phyloP scores from a whole-genome alignment of 2,888 invertebrate genomes.

The Cordilura impudica region DNA sequence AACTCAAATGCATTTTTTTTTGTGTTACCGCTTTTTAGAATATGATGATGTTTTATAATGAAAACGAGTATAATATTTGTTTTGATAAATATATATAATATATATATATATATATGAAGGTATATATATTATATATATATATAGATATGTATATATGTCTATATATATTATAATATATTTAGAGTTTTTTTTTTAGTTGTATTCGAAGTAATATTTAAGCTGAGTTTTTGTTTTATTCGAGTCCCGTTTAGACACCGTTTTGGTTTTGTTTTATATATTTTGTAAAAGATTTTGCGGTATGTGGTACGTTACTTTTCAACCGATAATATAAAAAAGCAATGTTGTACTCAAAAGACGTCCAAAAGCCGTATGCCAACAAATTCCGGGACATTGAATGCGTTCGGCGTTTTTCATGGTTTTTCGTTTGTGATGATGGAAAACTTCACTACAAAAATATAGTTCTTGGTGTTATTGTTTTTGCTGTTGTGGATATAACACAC shows the following conservation, averaged over 20 bases:
- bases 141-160: slow-evolving; percentile 33
- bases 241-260: slow-evolving; percentile 55
- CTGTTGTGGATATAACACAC: slow-evolving; percentile 35
- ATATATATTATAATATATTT: slow-evolving; percentile 61
- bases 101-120: slow-evolving; percentile 45
- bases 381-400: slow-evolving; percentile 76
- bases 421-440: slow-evolving; percentile 63
- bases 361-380: slow-evolving; percentile 76
- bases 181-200: slow-evolving; percentile 43
- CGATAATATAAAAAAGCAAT: slow-evolving; percentile 76
- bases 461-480: slow-evolving; percentile 41
- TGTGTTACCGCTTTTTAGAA: slow-evolving; percentile 38
- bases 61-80: slow-evolving; percentile 38
- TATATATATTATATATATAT: slow-evolving; percentile 45
- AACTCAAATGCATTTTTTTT: slow-evolving; percentile 43
- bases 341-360: slow-evolving; percentile 77
- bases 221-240: slow-evolving; percentile 49
- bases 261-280: slow-evolving; percentile 32
- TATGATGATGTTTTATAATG: slow-evolving; percentile 50
- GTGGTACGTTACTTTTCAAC: slow-evolving; percentile 64
- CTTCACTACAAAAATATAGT: slow-evolving; percentile 56
- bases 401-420: slow-evolving; percentile 72
- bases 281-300: slow-evolving; percentile 63
- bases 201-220: slow-evolving; percentile 48
- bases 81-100: slow-evolving; percentile 36